Percentiles rank a stretch among this genome's conserved stretches.
These are phyloP conservation scores for Cryptomyrus ogoouensis DNA, from an alignment of 2,113 vertebrate species.

Conservation along the genomic window DNA sequence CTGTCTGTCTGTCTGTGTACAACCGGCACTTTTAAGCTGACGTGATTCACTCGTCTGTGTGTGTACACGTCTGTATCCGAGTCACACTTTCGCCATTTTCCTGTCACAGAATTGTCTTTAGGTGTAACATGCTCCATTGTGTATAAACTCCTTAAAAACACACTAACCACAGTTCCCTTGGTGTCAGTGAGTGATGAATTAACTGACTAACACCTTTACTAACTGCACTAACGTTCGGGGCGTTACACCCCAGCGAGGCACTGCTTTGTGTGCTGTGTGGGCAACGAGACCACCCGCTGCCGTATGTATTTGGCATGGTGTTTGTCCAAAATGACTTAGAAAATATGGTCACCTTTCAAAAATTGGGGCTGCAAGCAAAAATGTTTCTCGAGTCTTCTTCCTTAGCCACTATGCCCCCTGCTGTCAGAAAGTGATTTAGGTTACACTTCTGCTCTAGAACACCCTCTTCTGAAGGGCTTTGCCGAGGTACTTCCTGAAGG, in stretches of 20 bases:
- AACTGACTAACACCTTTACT: constrained; percentile 22
- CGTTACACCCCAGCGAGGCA: background rate
- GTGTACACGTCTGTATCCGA: background rate
- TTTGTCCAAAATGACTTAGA: background rate
- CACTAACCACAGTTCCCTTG: background rate
- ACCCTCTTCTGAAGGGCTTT: background rate
- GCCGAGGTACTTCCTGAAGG: background rate
- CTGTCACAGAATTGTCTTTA: background rate
- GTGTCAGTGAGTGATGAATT: background rate
- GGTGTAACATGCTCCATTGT: background rate
- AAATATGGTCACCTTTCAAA: background rate
- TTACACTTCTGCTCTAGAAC: background rate
- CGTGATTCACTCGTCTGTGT: background rate
- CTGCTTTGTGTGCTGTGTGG: background rate
- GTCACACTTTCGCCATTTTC: background rate
- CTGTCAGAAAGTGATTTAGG: background rate
- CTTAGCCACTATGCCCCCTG: background rate
- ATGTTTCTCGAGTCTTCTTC: background rate
- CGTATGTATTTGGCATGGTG: background rate
- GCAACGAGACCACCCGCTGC: background rate
- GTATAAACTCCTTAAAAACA: background rate
- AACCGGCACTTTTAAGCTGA: background rate
- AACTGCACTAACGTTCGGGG: background rate
- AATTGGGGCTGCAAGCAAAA: background rate
- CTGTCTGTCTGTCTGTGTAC: background rate